Conservation (phyloP, 2,113 vertebrate species). For the Pachyramphus minor region DNA sequence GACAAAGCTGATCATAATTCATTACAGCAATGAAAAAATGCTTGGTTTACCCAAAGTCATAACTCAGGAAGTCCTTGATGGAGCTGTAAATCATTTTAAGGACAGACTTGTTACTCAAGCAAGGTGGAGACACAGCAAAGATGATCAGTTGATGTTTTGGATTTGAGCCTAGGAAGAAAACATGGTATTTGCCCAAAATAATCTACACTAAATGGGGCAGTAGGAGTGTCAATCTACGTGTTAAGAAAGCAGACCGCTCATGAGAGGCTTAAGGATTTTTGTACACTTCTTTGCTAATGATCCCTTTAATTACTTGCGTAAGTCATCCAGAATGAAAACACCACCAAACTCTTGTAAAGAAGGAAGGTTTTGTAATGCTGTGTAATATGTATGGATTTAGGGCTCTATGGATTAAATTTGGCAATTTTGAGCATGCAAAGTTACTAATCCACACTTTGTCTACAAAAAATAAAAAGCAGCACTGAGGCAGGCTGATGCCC, state of each 20-base stretch:
- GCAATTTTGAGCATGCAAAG: slow-evolving; percentile 4
- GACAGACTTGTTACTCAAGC: not conserved
- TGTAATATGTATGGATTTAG: not conserved
- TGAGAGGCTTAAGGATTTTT: slow-evolving; percentile 10
- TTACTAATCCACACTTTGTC: slow-evolving; percentile 29
- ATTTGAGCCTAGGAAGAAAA: not conserved
- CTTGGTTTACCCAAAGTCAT: not conserved
- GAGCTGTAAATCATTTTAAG: not conserved
- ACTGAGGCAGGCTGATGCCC: not conserved
- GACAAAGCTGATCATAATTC: not conserved
- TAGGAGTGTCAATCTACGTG: not conserved
- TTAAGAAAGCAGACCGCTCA: not conserved
- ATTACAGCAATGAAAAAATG: not conserved
- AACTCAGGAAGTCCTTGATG: not conserved
- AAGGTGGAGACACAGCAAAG: not conserved
- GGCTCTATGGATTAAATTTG: slow-evolving; percentile 9
- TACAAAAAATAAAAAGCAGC: not conserved
- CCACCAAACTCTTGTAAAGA: not conserved
- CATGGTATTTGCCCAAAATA: not conserved
- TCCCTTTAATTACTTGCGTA: slow-evolving; percentile 42
- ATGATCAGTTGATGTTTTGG: not conserved
- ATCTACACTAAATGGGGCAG: not conserved
- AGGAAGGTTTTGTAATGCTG: slow-evolving; percentile 12
- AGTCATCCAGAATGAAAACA: slow-evolving; percentile 39
- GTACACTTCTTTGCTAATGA: slow-evolving; percentile 17